Evolutionary conservation across 2,113 vertebrate genomes (phyloP), one percentile per base, ranked within the genome.

Genomic region (Silurus glanis): DNA sequence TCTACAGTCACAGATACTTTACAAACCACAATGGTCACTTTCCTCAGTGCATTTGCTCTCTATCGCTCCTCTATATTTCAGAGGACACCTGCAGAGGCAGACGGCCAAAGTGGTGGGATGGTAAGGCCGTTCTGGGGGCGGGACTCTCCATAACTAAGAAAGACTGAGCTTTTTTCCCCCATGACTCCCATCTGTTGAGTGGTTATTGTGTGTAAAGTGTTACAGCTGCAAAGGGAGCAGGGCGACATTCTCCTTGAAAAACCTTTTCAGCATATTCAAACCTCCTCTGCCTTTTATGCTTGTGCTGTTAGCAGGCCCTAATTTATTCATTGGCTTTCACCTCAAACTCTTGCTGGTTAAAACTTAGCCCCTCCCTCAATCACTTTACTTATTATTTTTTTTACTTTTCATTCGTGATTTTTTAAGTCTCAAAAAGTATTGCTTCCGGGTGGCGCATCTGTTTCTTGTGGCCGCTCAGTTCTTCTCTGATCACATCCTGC

Each of bases 291-390:
- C 93, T 91, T 87, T 93, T 93, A 94, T 95, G 92, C 96, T 95
- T 95, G 93, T 94, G 95, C 88, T 91, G 95, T 96, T 96, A 96
- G 95, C 93, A 95, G 82, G n/a, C 95, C 93, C 94, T 98, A 97
- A 99, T 99, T 99, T 99, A 99, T 99, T 99, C 98, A 99, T 98
- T 96, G 96, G 95, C 97, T 97, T 97, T 96, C 96, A 79, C 84
- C 71, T 89, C 72, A 83, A 85, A 82, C 82, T 86, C 58, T 83
- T 81, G 25, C 88, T 80, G 81, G 89, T 90, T 86, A 87, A 88
- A 81, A 84, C 74, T 83, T 66, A 56, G 71, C 67, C 28, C 75
- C 61, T 78, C 71, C 86, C 88, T 82, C 76, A n/a, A 80, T 28
- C 88, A 82, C 85, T 87, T 80, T 81, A 88, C 49, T 37, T 51